Base-by-base conservation (phyloP, 2,113 vertebrate genomes). In the Apaloderma vittatum region DNA sequence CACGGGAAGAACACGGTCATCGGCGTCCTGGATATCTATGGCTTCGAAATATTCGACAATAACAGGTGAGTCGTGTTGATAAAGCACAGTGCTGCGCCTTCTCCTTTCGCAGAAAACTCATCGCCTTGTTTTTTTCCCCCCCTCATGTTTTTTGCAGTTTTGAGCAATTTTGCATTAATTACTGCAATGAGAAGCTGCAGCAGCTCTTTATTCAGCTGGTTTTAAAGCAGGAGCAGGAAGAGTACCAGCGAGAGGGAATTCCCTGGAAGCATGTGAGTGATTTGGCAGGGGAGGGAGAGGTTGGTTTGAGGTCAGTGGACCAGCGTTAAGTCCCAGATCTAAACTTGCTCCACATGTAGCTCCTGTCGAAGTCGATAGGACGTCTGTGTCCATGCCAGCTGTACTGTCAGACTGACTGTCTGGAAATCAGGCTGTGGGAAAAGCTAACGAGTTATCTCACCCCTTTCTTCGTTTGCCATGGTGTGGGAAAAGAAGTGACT, bases 81-180 rank as follows among this genome's bases (percentile, higher is more conserved):
- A 15, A 61, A 82, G 59, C 11, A 2, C 37, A 17, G 24, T 1
- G 17, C 19, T 15, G 15, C 19, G 48, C 45, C 45, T 46, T 37
- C 9, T 4, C n/a, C 48, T 52, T 63, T 57, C 63, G 45, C 15
- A 52, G 16, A 55, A 11, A 74, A 15, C 57, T 94, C 67, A 74
- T 15, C 13, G 6, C 15, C 18, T 63, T 34, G 8, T 51, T 55
- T 65, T 27, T 82, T 27, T 40, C 10, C 40, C 40, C 40, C 40
- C 40, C 30, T 52, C 36, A 2, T 40, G 21, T 37, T 87, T 40
- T 61, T 37, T 95, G 19, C 78, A 99, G 99, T 97, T 99, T 99
- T 96, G 99, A 99, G 89, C 99, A 99, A 70, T 99, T 99, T 97
- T 99, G 99, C 97, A 99, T 99, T 95, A 99, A 99, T 97, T 99